These are phyloP conservation scores for Nymphicus hollandicus DNA, from an alignment of 2,113 vertebrate species.

Conservation along the genomic window DNA sequence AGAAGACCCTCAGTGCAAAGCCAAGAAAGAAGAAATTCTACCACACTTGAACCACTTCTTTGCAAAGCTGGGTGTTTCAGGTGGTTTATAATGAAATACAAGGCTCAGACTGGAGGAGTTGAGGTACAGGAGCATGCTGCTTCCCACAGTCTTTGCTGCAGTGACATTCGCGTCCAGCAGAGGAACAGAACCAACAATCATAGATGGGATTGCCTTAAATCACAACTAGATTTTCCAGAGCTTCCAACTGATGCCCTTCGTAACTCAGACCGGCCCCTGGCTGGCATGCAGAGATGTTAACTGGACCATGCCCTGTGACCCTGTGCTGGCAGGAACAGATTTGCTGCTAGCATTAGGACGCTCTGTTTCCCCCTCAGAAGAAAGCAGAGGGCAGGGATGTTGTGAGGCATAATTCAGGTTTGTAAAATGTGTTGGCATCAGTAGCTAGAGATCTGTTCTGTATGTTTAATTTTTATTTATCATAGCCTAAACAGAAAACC, in stretches of 20 bases:
- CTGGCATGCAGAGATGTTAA: background rate
- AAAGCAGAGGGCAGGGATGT: background rate
- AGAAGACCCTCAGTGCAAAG: background rate
- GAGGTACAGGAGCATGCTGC: fast-evolving
- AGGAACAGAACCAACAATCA: background rate
- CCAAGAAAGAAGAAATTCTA: background rate
- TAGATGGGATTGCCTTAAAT: background rate
- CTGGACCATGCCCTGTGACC: background rate
- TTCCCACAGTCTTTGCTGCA: background rate
- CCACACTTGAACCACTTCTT: background rate
- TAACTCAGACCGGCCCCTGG: background rate
- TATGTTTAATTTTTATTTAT: background rate
- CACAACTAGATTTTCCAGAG: background rate
- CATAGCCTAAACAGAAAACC: background rate
- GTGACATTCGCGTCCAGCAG: background rate
- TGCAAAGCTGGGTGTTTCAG: background rate
- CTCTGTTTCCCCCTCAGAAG: background rate
- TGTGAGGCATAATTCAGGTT: background rate
- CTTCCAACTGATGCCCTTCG: background rate
- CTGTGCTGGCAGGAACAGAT: background rate
- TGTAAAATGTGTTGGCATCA: background rate
- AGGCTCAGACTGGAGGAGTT: background rate
- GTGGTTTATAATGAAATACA: fast-evolving
- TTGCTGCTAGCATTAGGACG: background rate
- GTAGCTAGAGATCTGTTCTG: background rate